phyloP scores from a whole-genome alignment of 2,888 invertebrate genomes.

The Conistra vaccinii region DNA sequence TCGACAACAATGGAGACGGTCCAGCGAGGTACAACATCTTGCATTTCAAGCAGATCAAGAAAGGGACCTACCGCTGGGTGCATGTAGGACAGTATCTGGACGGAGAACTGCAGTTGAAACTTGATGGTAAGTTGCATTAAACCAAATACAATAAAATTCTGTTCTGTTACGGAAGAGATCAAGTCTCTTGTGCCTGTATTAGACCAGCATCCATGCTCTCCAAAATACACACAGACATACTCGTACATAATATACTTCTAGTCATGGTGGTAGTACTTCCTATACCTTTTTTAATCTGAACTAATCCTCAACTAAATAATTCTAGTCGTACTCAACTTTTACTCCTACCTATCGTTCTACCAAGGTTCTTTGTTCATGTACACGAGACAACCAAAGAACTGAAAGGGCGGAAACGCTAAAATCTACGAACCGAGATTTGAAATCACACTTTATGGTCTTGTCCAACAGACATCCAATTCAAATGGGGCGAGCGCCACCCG shows the following conservation, averaged over 20 bases:
- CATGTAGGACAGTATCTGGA: slow-evolving; percentile 96
- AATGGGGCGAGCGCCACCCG: slow-evolving; percentile 94
- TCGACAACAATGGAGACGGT: slow-evolving; percentile 97
- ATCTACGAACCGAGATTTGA: no score
- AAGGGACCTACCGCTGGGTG: slow-evolving; percentile 95
- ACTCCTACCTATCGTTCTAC: no score
- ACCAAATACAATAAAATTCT: not conserved
- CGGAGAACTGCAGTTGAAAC: slow-evolving; percentile 94
- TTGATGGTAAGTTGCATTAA: slow-evolving; percentile 90
- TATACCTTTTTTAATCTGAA: not conserved
- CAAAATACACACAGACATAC: not conserved
- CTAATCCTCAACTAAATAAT: not conserved
- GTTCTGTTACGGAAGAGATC: not conserved
- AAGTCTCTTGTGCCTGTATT: not conserved
- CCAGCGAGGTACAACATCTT: slow-evolving; percentile 98
- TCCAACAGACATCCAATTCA: slow-evolving; percentile 95
- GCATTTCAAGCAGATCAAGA: slow-evolving; percentile 96
- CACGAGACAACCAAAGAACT: no score
- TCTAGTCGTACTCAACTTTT: not conserved
- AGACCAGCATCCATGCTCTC: not conserved
- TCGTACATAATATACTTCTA: no score
- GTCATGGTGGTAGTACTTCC: not conserved
- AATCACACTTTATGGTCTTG: no score
- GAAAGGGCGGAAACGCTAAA: no score
- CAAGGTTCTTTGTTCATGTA: no score